These are phyloP conservation scores for Spea multiplicata DNA, from an alignment of 2,113 vertebrate species.

Conservation along the genomic window DNA sequence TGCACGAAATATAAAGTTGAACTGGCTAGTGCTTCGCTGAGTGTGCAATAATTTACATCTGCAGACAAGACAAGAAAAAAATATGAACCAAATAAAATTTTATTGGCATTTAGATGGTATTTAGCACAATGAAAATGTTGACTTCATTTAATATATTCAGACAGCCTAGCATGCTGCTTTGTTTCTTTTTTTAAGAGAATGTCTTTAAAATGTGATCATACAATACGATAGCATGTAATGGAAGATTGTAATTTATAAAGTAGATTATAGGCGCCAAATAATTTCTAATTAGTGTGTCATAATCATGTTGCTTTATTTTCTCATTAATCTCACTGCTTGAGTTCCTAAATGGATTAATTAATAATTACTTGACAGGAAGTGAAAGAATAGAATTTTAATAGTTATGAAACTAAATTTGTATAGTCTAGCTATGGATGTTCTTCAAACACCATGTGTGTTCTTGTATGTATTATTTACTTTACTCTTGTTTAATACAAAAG, in stretches of 20 bases:
- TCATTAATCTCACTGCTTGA: constrained; percentile 34
- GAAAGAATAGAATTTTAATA: constrained; percentile 24
- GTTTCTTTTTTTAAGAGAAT: background rate
- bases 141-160: constrained; percentile 26
- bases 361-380: constrained; percentile 38
- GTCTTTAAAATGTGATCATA: background rate
- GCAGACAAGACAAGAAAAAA: constrained; percentile 1
- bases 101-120: background rate
- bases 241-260: constrained; percentile 18
- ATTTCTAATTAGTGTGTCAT: constrained; percentile 38
- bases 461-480: constrained; percentile 11
- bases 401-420: constrained; percentile 13
- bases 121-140: constrained; percentile 22
- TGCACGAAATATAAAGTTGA: background rate
- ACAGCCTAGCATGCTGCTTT: background rate
- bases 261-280: constrained; percentile 35
- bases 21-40: constrained; percentile 23
- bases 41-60: constrained; percentile 11
- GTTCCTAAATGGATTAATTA: constrained; percentile 38
- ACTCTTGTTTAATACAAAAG: no score
- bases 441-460: constrained; percentile 10
- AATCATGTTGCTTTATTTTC: constrained; percentile 37
- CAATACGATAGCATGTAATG: constrained; percentile 26
- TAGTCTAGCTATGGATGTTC: constrained; percentile 3
- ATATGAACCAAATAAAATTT: constrained; percentile 14